Evolutionary conservation across 2,888 invertebrate genomes (phyloP), one percentile per base, ranked within the genome.

Genomic region (Epistrophella euchroma): DNA sequence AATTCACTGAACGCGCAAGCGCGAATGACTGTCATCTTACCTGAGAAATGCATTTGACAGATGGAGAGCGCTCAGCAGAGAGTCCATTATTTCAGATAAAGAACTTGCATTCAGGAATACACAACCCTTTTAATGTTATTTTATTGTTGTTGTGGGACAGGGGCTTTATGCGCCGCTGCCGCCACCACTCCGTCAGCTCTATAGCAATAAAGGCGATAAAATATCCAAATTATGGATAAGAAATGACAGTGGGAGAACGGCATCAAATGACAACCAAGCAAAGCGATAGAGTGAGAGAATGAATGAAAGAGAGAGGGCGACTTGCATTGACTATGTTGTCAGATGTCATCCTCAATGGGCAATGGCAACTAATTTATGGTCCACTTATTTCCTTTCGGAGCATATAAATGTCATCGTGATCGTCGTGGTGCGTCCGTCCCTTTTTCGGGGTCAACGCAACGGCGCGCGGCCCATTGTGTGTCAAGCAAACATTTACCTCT

Each of bases 301-400:
- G 22, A 52, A 32, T 5, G 9, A 17, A 17, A 47, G 3, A 22
- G 50, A 58, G 56, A 19, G 70, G 76, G 19, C 37, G n/a, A 19
- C 32, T 72, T 47, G 58, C 82, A 82, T 82, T 86, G 86, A 86
- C 86, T 82, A 82, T 82, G 82, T 86, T 86, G 86, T 86, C 86
- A 86, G 86, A 86, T 86, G 86, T 86, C 86, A 86, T 86, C 81
- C 73, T 86, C 72, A 85, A 82, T 86, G 82, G 85, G 86, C 86
- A 86, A 77, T 78, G 82, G 47, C 77, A 86, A 77, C 77, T 86
- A 86, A 86, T 86, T 86, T 86, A 86, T 78, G 82, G 77, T 86
- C 82, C 86, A 86, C 86, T 86, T 86, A 86, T 82, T 86, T 78
- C 82, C 86, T 82, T 86, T 77, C 82, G 70, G 86, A 52, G 86